These are phyloP conservation scores for Carposina sasakii DNA, from an alignment of 1,140 invertebrate genomes.

Conservation along the genomic window DNA sequence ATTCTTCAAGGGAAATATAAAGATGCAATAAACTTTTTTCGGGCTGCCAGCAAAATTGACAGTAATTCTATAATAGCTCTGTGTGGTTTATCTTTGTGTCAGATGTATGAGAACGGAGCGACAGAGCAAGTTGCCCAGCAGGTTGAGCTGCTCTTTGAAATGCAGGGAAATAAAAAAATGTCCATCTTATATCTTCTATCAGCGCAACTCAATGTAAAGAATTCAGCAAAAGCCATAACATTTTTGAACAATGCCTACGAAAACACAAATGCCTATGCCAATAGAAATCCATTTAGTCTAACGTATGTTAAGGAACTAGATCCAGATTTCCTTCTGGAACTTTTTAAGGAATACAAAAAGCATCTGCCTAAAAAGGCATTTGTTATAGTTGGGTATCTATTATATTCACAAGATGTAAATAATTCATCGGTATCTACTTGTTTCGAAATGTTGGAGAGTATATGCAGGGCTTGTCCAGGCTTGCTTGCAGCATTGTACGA, in stretches of 20 bases:
- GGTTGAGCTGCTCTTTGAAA: slow-evolving; percentile 88
- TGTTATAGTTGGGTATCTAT: slow-evolving; percentile 65
- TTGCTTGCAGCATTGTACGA: slow-evolving; percentile 82
- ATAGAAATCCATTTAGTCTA: slow-evolving; percentile 80
- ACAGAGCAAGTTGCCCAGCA: slow-evolving; percentile 85
- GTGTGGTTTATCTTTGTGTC: slow-evolving; percentile 86
- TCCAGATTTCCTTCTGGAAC: slow-evolving; percentile 88
- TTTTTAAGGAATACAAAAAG: slow-evolving; percentile 84
- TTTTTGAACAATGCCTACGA: slow-evolving; percentile 83
- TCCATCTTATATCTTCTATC: slow-evolving; percentile 80
- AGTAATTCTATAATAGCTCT: slow-evolving; percentile 86
- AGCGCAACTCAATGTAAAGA: slow-evolving; percentile 77
- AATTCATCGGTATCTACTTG: slow-evolving; percentile 67
- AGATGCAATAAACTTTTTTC: slow-evolving; percentile 86
- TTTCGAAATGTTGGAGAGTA: slow-evolving; percentile 79
- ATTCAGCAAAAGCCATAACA: slow-evolving; percentile 74
- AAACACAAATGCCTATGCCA: slow-evolving; percentile 76
- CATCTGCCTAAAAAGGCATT: slow-evolving; percentile 78
- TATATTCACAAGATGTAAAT: slow-evolving; percentile 60
- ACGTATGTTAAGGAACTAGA: slow-evolving; percentile 85
- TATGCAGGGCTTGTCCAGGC: slow-evolving; percentile 88
- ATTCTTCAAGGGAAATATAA: slow-evolving; percentile 81
- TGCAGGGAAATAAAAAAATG: slow-evolving; percentile 78
- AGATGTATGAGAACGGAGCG: slow-evolving; percentile 77
- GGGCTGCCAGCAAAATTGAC: slow-evolving; percentile 86